Conservation (phyloP, 2,797 vertebrate species). For the Pipistrellus pygmaeus region DNA sequence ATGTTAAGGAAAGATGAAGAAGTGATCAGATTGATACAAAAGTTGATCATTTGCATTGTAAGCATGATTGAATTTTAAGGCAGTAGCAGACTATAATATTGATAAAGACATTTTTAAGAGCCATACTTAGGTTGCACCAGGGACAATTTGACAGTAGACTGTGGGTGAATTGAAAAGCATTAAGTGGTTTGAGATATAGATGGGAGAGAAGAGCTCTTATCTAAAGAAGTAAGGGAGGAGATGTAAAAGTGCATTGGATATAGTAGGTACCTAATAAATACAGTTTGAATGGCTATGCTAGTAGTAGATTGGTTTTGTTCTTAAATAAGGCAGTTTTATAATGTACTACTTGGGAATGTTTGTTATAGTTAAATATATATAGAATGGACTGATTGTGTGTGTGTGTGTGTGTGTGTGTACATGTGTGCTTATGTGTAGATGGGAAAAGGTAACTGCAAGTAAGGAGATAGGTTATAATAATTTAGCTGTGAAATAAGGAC, state of each 20-base stretch:
- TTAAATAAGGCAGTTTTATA: neutral
- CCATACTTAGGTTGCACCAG: neutral
- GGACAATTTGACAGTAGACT: neutral
- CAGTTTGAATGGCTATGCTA: neutral
- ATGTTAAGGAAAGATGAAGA: neutral
- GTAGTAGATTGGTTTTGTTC: neutral
- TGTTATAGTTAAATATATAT: neutral
- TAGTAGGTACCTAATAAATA: neutral
- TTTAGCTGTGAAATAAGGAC: neutral
- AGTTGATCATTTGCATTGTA: neutral
- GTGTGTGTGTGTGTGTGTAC: neutral
- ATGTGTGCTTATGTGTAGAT: neutral
- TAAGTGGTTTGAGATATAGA: constrained; percentile 22
- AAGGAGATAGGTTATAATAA: neutral
- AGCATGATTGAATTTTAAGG: constrained; percentile 11
- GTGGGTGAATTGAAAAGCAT: neutral
- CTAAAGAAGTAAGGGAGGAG: neutral
- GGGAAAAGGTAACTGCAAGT: neutral
- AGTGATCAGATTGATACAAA: neutral
- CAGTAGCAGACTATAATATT: neutral
- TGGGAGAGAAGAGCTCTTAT: neutral
- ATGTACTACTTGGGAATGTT: neutral
- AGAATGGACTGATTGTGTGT: neutral
- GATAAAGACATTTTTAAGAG: constrained; percentile 31
- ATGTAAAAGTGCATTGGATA: neutral